Evolutionary conservation across 2,113 vertebrate species (phyloP).

Genomic region (Chaetodon trifascialis): DNA sequence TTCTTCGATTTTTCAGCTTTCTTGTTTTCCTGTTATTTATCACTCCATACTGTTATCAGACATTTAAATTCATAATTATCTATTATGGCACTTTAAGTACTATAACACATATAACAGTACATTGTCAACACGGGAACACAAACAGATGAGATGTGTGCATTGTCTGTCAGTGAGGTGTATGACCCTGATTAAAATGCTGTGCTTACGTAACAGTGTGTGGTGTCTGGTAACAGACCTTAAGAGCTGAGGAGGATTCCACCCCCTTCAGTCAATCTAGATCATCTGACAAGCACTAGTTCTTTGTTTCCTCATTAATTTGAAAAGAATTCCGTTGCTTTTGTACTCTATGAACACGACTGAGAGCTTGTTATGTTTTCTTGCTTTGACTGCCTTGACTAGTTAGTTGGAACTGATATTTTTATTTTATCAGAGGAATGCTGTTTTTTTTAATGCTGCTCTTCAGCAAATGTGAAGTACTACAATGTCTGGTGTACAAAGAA

Average conservation of each 20-base stretch:
- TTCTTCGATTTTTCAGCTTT: background rate
- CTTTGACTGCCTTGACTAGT: background rate
- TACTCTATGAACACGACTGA: background rate
- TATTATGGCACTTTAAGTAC: constrained; percentile 1
- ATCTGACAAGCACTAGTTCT: background rate
- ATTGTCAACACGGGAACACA: constrained; percentile 9
- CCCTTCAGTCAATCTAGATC: constrained; percentile 6
- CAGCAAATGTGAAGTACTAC: background rate
- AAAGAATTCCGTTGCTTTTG: background rate
- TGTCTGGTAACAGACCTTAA: constrained; percentile 58
- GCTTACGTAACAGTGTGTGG: constrained; percentile 49
- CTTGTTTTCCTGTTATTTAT: background rate
- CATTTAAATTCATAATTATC: constrained; percentile 5
- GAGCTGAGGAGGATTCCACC: constrained; percentile 4
- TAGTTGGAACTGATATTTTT: background rate
- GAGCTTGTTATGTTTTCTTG: background rate
- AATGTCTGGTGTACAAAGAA: background rate
- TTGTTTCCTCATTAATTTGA: background rate
- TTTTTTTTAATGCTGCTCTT: no score
- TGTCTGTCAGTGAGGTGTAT: background rate
- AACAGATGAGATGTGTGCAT: constrained; percentile 11
- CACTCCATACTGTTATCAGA: background rate
- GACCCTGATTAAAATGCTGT: constrained; percentile 57
- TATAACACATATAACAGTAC: background rate
- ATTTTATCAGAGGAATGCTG: background rate